Base-by-base conservation (phyloP, 2,797 vertebrate species). In the Rhabdomys pumilio region DNA sequence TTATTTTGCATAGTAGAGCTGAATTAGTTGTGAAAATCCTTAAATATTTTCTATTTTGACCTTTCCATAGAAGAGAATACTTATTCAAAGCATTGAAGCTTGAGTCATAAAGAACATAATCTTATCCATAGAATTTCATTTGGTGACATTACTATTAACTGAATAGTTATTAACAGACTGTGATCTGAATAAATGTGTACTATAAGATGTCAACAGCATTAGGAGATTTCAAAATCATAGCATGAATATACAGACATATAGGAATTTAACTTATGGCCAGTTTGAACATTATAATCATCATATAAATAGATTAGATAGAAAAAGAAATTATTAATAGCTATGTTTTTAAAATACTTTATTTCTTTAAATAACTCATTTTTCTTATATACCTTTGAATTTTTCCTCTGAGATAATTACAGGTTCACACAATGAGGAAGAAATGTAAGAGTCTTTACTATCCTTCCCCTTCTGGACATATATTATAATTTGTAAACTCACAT, bases 11-110 rank as follows among this genome's bases (percentile, higher is more conserved):
- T 19, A 15, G 91, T 50, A 85, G 83, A 87, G 31, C 50, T 92
- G 15, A 95, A 86, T 92, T 94, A 97, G 57, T 65, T 96, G 82
- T 47, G 89, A 97, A 98, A 97, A 26, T 1, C 65, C 93, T 87
- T 83, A 97, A 97, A 89, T 96, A 97, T 98, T 97, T 98, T 93
- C 93, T 84, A 85, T 93, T 92, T 96, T 85, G 94, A 98, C 97
- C 97, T 98, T 98, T 82, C 95, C 97, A 93, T 92, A 87, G 90
- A 96, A 92, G 90, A 93, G 94, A 97, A 96, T 95, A 1, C 97
- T 92, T 76, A 96, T 96, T 98, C 95, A 95, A 91, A 95, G 96
- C 97, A 96, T 98, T 97, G 97, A 95, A 75, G 41, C 92, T 73
- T 22, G 91, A 63, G 87, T 94, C 96, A 89, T 93, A 96, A 92